Conservation (phyloP, 2,113 vertebrate species). For the Choloepus hoffmanni region DNA sequence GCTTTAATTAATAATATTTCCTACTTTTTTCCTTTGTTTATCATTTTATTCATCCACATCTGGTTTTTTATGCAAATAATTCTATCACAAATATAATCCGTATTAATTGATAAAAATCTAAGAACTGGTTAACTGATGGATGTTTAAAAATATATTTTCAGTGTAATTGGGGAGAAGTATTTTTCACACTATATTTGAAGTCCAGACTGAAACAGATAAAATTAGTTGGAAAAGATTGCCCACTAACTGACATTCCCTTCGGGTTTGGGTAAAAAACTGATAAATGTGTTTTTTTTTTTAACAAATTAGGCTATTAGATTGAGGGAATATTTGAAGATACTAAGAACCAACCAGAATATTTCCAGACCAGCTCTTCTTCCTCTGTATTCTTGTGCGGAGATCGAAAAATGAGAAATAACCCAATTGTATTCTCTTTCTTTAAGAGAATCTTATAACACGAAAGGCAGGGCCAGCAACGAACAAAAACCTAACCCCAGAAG, state of each 20-base stretch:
- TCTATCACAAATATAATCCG: neutral
- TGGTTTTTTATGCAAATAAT: slow-evolving; percentile 43
- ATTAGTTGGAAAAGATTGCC: neutral
- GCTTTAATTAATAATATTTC: neutral
- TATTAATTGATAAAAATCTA: neutral
- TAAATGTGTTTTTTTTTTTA: slow-evolving; percentile 21
- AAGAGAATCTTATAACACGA: neutral
- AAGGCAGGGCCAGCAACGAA: neutral
- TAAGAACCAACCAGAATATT: neutral
- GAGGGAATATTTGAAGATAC: neutral
- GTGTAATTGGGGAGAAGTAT: neutral
- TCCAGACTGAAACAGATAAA: neutral
- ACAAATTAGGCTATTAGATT: neutral
- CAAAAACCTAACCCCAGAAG: neutral
- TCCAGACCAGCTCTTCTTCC: neutral
- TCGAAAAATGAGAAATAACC: neutral
- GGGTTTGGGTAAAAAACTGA: neutral
- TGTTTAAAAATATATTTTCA: slow-evolving; percentile 10
- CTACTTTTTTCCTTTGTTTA: neutral
- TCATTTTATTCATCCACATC: neutral
- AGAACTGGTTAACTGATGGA: neutral
- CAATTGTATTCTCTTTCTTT: neutral
- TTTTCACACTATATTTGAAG: neutral
- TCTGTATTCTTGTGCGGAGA: neutral
- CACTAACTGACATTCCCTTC: neutral